Conservation (phyloP, 2,113 vertebrate genomes). For the Coptodon bakossiorum region DNA sequence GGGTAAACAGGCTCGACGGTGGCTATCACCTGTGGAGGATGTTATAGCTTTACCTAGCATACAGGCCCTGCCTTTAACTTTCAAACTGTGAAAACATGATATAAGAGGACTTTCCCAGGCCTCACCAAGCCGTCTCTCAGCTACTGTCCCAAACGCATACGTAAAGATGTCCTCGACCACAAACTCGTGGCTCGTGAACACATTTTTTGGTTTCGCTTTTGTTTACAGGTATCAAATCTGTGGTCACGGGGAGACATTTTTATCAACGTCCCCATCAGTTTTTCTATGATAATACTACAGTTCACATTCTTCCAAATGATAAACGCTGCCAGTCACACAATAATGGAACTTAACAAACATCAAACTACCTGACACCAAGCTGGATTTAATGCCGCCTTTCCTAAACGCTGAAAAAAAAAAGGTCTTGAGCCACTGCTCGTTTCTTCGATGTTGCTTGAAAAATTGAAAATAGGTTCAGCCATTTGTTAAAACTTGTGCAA, state of each 20-base stretch:
- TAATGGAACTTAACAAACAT: background rate
- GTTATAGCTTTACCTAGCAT: conserved; percentile 19
- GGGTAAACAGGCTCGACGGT: conserved; percentile 63
- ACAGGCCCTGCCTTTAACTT: conserved; percentile 9
- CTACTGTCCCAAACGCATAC: background rate
- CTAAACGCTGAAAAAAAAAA: background rate
- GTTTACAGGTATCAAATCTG: background rate
- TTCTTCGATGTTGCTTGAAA: background rate
- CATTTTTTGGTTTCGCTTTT: background rate
- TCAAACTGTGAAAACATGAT: background rate
- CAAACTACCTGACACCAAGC: background rate
- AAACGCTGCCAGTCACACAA: background rate
- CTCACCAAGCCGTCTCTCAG: background rate
- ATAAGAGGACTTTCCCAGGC: background rate
- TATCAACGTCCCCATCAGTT: background rate
- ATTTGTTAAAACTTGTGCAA: background rate
- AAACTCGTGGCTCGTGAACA: background rate
- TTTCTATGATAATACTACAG: background rate
- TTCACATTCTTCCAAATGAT: background rate
- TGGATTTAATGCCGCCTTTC: background rate
- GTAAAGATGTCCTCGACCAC: background rate
- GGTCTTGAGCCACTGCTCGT: background rate
- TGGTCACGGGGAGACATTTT: background rate
- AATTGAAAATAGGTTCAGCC: background rate
- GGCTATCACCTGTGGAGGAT: conserved; percentile 45